phyloP scores from a whole-genome alignment of 2,113 vertebrate genomes.

The Anarrhichthys ocellatus region DNA sequence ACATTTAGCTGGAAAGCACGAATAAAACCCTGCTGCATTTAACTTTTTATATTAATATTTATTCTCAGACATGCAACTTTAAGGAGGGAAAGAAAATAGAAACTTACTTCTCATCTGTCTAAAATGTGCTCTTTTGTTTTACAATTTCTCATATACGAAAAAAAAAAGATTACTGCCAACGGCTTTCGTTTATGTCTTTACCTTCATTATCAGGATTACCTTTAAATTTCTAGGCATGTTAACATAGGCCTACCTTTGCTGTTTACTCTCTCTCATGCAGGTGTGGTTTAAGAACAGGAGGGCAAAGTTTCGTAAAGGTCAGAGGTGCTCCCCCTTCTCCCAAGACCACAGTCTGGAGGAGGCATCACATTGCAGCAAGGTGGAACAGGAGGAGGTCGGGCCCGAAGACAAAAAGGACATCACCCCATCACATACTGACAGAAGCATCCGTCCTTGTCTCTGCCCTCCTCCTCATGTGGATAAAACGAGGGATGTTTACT shows the following conservation, averaged over 20 bases:
- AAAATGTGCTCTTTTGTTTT: background rate
- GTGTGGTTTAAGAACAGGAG: slow-evolving; percentile 90
- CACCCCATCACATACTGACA: slow-evolving; percentile 29
- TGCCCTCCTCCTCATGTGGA: slow-evolving; percentile 28
- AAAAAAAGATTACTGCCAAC: background rate
- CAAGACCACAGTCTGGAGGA: slow-evolving; percentile 58
- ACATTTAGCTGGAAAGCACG: background rate
- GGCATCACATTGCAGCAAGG: background rate
- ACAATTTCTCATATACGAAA: background rate
- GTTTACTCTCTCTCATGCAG: slow-evolving; percentile 56
- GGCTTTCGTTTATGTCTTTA: background rate
- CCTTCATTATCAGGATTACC: background rate
- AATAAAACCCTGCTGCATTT: background rate
- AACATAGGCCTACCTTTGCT: background rate
- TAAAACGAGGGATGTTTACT: slow-evolving; percentile 34
- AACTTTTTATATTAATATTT: background rate
- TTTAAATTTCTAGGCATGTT: background rate
- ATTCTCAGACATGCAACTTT: background rate
- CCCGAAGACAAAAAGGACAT: slow-evolving; percentile 50
- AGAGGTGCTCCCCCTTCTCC: slow-evolving; percentile 64
- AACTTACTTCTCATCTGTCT: background rate
- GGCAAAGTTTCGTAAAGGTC: slow-evolving; percentile 87
- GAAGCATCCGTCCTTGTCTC: slow-evolving; percentile 19
- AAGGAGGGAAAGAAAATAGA: background rate
- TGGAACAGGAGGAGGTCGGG: slow-evolving; percentile 40